These are phyloP conservation scores for Arbacia lixula DNA, from an alignment of 53 echinoderm and acorn worm species.

Conservation along the genomic window DNA sequence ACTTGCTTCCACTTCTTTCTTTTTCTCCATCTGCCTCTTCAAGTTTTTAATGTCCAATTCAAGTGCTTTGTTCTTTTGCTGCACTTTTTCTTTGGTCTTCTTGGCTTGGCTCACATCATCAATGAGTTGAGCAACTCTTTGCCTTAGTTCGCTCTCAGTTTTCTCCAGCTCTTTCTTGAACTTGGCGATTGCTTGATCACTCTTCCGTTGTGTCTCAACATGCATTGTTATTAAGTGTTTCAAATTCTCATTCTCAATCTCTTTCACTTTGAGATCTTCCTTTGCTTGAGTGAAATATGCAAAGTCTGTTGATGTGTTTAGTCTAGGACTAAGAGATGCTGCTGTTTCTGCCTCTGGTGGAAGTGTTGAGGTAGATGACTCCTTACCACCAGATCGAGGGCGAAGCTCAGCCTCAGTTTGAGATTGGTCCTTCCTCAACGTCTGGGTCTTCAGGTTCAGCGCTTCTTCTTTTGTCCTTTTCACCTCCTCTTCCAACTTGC, in stretches of 20 bases:
- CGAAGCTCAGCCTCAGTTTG: background rate
- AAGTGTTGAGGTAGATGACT: background rate
- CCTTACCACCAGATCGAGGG: background rate
- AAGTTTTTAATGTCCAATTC: constrained; percentile 65
- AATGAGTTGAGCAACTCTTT: constrained; percentile 19
- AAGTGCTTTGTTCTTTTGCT: constrained; percentile 64
- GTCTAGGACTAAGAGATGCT: no score
- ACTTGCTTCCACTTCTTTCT: background rate
- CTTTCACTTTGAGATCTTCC: constrained; percentile 51
- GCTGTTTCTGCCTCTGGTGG: no score
- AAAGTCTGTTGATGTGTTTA: background rate
- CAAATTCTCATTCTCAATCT: constrained; percentile 54
- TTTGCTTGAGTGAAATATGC: constrained; percentile 25
- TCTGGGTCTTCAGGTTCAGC: constrained; percentile 40
- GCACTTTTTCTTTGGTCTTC: constrained; percentile 62
- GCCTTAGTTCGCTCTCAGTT: constrained; percentile 38
- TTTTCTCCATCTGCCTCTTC: constrained; percentile 26
- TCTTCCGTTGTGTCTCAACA: constrained; percentile 35
- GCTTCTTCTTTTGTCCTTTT: constrained; percentile 15
- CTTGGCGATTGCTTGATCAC: constrained; percentile 29
- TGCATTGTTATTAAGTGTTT: constrained; percentile 42
- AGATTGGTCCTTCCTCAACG: constrained; percentile 7
- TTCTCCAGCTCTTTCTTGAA: constrained; percentile 44
- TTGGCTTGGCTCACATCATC: constrained; percentile 60
- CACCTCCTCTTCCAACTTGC: constrained; percentile 29